Percentiles rank a stretch among this genome's conserved stretches.
These are phyloP conservation scores for Pseudocheirus occidentalis DNA, from an alignment of 2,797 vertebrate species.

Conservation along the genomic window DNA sequence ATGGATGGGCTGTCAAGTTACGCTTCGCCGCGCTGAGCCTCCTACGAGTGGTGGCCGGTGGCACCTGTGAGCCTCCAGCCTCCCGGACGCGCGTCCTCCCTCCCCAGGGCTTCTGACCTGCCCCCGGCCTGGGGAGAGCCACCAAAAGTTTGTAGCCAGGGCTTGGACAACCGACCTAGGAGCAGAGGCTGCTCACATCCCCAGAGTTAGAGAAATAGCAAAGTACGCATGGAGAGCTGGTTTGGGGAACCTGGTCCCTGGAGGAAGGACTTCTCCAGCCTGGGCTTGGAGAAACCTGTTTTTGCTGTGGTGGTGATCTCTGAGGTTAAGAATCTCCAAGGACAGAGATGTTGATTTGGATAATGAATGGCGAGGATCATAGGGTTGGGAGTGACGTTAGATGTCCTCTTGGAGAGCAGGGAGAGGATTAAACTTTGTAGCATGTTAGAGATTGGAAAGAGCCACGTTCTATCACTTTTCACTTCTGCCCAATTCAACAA, in stretches of 20 bases:
- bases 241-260: neutral
- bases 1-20: conserved; percentile 42
- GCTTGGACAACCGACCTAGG: neutral
- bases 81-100: neutral
- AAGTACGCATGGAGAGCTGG: neutral
- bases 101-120: neutral
- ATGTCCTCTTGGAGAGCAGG: neutral
- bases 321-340: neutral
- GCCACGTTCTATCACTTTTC: neutral
- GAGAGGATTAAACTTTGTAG: neutral
- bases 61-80: conserved; percentile 54
- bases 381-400: neutral
- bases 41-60: neutral
- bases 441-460: neutral
- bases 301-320: neutral
- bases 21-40: neutral
- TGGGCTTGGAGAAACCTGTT: neutral
- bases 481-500: neutral
- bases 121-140: neutral
- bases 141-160: conserved; percentile 65
- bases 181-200: neutral
- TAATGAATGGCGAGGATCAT: neutral
- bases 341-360: neutral
- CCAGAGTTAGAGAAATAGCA: conserved; percentile 26
- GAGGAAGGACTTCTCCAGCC: neutral